Conservation (phyloP, 2,797 vertebrate species). For the Hipposideros larvatus region DNA sequence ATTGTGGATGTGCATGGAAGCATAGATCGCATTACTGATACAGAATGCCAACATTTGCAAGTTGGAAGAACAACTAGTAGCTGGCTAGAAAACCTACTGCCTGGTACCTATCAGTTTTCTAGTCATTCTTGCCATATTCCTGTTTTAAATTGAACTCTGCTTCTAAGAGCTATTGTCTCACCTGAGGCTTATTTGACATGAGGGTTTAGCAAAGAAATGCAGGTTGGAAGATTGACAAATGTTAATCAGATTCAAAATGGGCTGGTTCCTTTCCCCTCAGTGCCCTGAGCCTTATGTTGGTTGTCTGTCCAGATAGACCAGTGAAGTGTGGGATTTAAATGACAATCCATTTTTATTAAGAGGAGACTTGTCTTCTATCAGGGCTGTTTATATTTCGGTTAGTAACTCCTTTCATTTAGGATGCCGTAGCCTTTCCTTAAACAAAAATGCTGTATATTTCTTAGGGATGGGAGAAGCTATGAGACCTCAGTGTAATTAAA, state of each 20-base stretch:
- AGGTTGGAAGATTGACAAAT: not conserved
- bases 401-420: not conserved
- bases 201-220: not conserved
- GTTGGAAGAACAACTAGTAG: not conserved
- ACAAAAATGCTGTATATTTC: constrained; percentile 9
- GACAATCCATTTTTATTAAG: not conserved
- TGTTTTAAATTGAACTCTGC: not conserved
- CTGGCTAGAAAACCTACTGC: not conserved
- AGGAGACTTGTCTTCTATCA: not conserved
- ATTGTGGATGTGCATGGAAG: not conserved
- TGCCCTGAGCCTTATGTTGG: not conserved
- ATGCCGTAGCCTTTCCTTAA: not conserved
- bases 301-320: not conserved
- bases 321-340: not conserved
- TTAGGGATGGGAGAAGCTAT: not conserved
- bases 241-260: not conserved
- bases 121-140: not conserved
- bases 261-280: not conserved
- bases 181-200: not conserved
- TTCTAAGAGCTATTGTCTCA: not conserved
- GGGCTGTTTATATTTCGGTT: not conserved
- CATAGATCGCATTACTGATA: not conserved
- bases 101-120: not conserved
- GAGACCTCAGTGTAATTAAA: not conserved
- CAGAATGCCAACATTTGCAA: not conserved